Base-by-base conservation (phyloP, 1,140 invertebrate genomes). In the Physella acuta region DNA sequence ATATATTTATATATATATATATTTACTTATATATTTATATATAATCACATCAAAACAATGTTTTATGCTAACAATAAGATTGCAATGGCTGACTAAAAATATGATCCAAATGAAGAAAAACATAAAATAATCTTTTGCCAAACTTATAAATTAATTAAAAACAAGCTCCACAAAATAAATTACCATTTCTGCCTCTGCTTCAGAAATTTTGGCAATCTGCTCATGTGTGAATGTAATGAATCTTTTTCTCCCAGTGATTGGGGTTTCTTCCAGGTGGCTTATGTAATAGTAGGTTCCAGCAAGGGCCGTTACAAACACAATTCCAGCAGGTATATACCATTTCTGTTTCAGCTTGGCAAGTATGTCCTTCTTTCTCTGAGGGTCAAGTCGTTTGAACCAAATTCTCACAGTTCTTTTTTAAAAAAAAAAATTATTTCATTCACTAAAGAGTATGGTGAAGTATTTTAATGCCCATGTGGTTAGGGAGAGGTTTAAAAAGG, bases 141-240 rank as follows among this genome's bases (percentile, higher is more conserved):
- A n/a, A n/a, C n/a, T n/a, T 24, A 28, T 24, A 55, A 24, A 55
- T 28, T 28, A 20, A 20, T 5, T 5, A 20, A 28, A 55, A 55
- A 14, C 8, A 55, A 28, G 26, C 28, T 60, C 17, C 3, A 60
- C 8, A 60, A 11, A 14, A 34, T 5, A 60, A 68, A 76, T 72
- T 73, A 86, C 85, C 62, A 74, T 37, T 64, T 85, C 71, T n/a
- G 81, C 79, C 74, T 86, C 78, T 44, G 78, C 77, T 14, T 82
- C 71, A 30, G 84, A 79, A n/a, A 88, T 76, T 59, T 84, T 73
- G 44, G 78, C 74, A 58, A 88, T 81, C 73, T 89, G 87, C 16
- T 87, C 76, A 68, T 81, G 68, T 26, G 81, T 86, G 61, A 90
- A 84, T 3, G 86, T 78, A 55, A 89, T 86, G 70, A 89, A 89